Conservation (phyloP, 1,140 invertebrate species). For the Drosophila carrolli region DNA sequence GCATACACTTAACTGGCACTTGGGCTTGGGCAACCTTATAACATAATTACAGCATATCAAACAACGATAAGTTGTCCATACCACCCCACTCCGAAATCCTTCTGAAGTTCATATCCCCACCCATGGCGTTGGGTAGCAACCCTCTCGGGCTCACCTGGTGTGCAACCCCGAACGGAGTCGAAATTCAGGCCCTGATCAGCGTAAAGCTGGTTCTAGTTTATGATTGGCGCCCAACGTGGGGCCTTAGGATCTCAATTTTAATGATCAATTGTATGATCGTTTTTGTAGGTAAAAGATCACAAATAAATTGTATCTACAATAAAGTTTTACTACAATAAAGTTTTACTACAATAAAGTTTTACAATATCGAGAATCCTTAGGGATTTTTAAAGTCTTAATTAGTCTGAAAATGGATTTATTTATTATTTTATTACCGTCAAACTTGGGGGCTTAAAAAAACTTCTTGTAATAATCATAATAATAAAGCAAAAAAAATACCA, state of each 20-base stretch:
- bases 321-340: no score
- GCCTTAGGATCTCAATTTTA: not conserved
- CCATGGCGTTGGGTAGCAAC: slow-evolving; percentile 26
- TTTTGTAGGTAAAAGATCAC: no score
- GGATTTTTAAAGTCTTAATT: no score
- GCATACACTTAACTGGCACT: slow-evolving; percentile 66
- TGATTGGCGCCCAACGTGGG: slow-evolving; percentile 15
- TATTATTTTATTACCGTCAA: not conserved
- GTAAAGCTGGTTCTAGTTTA: not conserved
- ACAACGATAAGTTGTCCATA: slow-evolving; percentile 56
- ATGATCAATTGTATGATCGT: no score
- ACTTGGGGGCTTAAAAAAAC: no score
- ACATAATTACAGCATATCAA: slow-evolving; percentile 81
- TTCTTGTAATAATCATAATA: not conserved
- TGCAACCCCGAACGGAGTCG: slow-evolving; percentile 11
- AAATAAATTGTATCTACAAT: no score
- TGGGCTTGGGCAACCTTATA: slow-evolving; percentile 68
- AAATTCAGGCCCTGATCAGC: slow-evolving; percentile 2
- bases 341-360: no score
- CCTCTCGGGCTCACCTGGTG: slow-evolving; percentile 39
- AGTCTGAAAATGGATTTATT: no score
- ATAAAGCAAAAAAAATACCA: no score
- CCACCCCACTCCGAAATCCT: not conserved
- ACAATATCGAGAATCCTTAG: no score
- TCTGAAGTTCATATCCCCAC: slow-evolving; percentile 9